Evolutionary conservation across 1,140 invertebrate species (phyloP).

Genomic region (Leptinotarsa defecta): DNA sequence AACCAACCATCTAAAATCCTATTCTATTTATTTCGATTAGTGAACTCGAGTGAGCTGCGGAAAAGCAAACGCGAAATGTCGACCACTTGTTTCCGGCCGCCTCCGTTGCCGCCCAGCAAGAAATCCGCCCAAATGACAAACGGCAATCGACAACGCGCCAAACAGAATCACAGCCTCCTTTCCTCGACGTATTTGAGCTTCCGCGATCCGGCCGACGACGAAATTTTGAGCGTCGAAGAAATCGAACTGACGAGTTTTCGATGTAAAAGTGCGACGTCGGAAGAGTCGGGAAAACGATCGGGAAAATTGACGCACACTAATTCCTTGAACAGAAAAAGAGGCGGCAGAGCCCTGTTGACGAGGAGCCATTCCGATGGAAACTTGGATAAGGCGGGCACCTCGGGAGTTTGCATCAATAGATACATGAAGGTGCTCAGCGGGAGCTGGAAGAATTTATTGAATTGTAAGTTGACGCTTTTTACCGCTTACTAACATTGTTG

Average conservation of each 20-base stretch:
- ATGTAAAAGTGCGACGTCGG: slow-evolving; percentile 25
- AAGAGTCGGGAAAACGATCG: slow-evolving; percentile 32
- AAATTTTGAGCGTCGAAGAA: slow-evolving; percentile 33
- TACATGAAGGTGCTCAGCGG: slow-evolving; percentile 66
- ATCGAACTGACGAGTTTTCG: slow-evolving; percentile 26
- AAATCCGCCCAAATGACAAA: slow-evolving; percentile 39
- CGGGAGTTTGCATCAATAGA: slow-evolving; percentile 61
- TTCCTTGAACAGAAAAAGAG: slow-evolving; percentile 44
- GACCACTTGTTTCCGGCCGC: slow-evolving; percentile 55
- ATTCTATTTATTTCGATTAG: slow-evolving; percentile 3
- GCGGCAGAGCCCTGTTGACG: slow-evolving; percentile 39
- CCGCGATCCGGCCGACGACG: slow-evolving; percentile 52
- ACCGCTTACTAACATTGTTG: slow-evolving; percentile 10
- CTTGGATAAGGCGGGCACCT: slow-evolving; percentile 43
- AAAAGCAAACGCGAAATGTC: slow-evolving; percentile 45
- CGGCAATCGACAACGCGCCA: slow-evolving; percentile 17
- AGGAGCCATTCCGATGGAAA: slow-evolving; percentile 54
- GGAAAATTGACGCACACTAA: slow-evolving; percentile 49
- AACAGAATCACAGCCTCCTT: slow-evolving; percentile 43
- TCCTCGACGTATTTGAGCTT: slow-evolving; percentile 56
- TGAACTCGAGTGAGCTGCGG: slow-evolving; percentile 11
- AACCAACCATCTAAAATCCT: not conserved
- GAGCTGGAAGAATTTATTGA: slow-evolving; percentile 68
- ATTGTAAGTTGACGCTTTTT: slow-evolving; percentile 61
- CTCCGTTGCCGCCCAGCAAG: slow-evolving; percentile 54